These are phyloP conservation scores for Plagodis pulveraria DNA, from an alignment of 2,888 invertebrate genomes.

Conservation along the genomic window DNA sequence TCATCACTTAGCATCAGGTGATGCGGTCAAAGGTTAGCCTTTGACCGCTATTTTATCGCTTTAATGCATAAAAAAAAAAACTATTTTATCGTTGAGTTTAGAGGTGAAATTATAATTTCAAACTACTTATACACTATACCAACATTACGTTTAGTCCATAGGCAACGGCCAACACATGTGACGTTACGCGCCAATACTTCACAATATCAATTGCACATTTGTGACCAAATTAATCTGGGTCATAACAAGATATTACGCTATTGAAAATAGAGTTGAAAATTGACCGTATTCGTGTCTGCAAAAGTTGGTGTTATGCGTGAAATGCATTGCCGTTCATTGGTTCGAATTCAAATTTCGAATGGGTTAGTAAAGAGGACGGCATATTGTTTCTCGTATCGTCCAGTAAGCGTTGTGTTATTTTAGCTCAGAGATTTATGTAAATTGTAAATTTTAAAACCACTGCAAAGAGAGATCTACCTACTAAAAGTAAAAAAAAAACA, in stretches of 20 bases:
- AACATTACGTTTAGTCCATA: conserved; percentile 19
- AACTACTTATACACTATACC: conserved; percentile 2
- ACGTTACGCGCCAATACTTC: conserved; percentile 56
- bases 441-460: too few relatives aligned
- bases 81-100: too few relatives aligned
- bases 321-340: conserved; percentile 56
- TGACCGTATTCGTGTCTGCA: background rate
- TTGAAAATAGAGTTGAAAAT: conserved; percentile 29
- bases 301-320: conserved; percentile 27
- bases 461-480: too few relatives aligned
- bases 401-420: too few relatives aligned
- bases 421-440: too few relatives aligned
- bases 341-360: conserved; percentile 54
- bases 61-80: too few relatives aligned
- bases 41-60: too few relatives aligned
- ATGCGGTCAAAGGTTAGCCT: too few relatives aligned
- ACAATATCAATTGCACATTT: conserved; percentile 51
- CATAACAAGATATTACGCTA: background rate
- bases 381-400: conserved; percentile 38
- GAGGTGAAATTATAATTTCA: background rate
- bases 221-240: conserved; percentile 34
- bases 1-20: too few relatives aligned
- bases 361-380: conserved; percentile 39
- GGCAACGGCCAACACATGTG: conserved; percentile 52
- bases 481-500: too few relatives aligned